phyloP scores from a whole-genome alignment of 2,888 invertebrate genomes.

The Eristalis tenax region DNA sequence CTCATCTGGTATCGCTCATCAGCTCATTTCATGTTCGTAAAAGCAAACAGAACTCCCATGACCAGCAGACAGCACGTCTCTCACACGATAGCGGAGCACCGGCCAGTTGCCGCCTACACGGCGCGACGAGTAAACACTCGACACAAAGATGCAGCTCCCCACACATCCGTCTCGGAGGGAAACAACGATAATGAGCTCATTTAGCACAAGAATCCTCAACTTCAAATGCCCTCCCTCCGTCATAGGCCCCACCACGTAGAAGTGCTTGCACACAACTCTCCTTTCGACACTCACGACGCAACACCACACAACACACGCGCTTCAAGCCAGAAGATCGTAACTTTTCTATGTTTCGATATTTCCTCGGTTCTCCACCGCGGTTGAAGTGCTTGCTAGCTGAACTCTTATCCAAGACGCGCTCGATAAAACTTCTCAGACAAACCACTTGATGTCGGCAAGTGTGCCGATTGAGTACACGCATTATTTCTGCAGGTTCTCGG shows the following conservation, averaged over 20 bases:
- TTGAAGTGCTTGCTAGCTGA: slow-evolving; percentile 46
- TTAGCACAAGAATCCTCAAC: slow-evolving; percentile 19
- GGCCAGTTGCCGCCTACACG: too few species aligned
- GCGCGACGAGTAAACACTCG: not conserved
- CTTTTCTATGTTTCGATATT: slow-evolving; percentile 12
- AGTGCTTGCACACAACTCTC: not conserved
- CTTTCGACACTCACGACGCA: too few species aligned
- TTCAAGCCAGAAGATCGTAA: slow-evolving; percentile 20
- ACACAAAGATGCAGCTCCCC: not conserved
- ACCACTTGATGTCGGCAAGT: slow-evolving; percentile 43
- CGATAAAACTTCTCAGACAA: slow-evolving; percentile 34
- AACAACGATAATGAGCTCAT: slow-evolving; percentile 60
- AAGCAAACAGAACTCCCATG: not conserved
- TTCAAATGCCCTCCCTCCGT: not conserved
- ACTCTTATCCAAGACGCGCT: slow-evolving; percentile 37
- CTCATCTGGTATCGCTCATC: not conserved
- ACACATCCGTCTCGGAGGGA: not conserved
- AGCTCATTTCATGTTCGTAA: not conserved
- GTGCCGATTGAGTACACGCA: slow-evolving; percentile 3
- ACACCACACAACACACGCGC: not conserved
- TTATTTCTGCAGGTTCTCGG: slow-evolving; percentile 1
- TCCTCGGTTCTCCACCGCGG: slow-evolving; percentile 6
- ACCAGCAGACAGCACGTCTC: not conserved
- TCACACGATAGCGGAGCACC: not conserved
- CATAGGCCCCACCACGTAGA: not conserved